Conservation (phyloP, 2,113 vertebrate genomes). For the Mormyrus lacerda region DNA sequence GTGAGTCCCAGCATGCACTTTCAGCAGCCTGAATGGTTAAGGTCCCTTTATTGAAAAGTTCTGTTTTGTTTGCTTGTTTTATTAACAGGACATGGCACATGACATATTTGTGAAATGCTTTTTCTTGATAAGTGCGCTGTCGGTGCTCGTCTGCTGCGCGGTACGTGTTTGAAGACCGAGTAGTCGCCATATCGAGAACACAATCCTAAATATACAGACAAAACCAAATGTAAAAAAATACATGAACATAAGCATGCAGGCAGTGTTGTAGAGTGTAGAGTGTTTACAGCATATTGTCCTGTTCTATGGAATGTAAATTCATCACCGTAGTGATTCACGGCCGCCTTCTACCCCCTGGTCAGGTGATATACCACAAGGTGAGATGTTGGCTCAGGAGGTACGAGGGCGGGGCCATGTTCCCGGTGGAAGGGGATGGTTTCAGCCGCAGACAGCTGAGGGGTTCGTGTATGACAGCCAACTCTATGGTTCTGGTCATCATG, state of each 20-base stretch:
- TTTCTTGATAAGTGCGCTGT: slow-evolving; percentile 49
- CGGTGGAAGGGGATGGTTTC: slow-evolving; percentile 37
- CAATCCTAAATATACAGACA: neutral
- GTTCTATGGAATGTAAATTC: neutral
- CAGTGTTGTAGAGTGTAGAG: neutral
- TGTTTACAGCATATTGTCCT: neutral
- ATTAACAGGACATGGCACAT: slow-evolving; percentile 36
- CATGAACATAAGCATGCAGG: neutral
- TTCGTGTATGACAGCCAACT: slow-evolving; percentile 36
- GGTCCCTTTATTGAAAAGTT: neutral
- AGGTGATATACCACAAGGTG: slow-evolving; percentile 63
- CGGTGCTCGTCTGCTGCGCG: slow-evolving; percentile 53
- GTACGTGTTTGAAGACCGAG: slow-evolving; percentile 44
- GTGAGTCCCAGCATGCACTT: neutral
- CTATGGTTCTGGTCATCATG: slow-evolving; percentile 63
- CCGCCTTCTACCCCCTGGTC: neutral
- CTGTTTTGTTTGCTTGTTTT: slow-evolving; percentile 14
- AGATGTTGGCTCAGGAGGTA: slow-evolving; percentile 48
- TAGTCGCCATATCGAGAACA: neutral
- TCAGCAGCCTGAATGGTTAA: neutral
- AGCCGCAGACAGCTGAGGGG: slow-evolving; percentile 38
- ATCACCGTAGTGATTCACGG: neutral
- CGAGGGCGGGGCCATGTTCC: slow-evolving; percentile 38
- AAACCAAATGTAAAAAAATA: neutral
- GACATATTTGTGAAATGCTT: slow-evolving; percentile 35